A percentile compares a stretch with the other conserved stretches of the same genome.
phyloP scores from a whole-genome alignment of 2,797 vertebrate species.

The Parauchenoglanis punctatus region DNA sequence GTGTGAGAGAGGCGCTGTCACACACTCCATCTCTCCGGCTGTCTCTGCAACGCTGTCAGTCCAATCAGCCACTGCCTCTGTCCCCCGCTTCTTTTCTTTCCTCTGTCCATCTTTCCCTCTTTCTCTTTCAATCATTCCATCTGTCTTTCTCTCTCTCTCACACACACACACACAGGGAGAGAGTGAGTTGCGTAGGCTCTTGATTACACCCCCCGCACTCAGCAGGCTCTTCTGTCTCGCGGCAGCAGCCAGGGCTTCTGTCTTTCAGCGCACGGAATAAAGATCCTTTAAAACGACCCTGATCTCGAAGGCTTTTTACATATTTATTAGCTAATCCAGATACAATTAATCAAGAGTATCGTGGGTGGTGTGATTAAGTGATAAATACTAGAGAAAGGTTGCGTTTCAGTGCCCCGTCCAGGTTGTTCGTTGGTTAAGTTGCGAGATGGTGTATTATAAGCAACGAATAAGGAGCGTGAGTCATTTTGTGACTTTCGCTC shows the following conservation, averaged over 20 bases:
- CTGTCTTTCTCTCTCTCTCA: not conserved
- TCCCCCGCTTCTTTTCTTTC: constrained; percentile 10
- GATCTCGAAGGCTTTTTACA: not conserved
- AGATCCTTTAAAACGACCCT: constrained; percentile 24
- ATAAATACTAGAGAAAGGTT: constrained; percentile 7
- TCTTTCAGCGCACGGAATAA: constrained; percentile 11
- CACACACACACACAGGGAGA: not conserved
- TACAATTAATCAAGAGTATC: constrained; percentile 10
- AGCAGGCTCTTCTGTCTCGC: constrained; percentile 32
- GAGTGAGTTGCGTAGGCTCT: constrained; percentile 22
- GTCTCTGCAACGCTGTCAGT: constrained; percentile 61
- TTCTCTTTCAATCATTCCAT: constrained; percentile 38
- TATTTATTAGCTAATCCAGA: constrained; percentile 24
- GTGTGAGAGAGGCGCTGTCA: constrained; percentile 41
- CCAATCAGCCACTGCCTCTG: constrained; percentile 32
- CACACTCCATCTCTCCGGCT: constrained; percentile 65
- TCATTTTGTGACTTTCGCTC: not conserved
- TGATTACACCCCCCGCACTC: constrained; percentile 41
- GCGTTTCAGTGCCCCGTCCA: not conserved
- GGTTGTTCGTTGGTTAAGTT: not conserved
- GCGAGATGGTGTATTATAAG: too few species aligned
- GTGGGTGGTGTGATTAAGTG: constrained; percentile 22
- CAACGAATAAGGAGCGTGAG: not conserved
- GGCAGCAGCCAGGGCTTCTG: constrained; percentile 15
- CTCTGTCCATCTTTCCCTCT: constrained; percentile 30